Evolutionary conservation across 2,888 invertebrate species (phyloP).

Genomic region (Cyrtodaria siliqua): DNA sequence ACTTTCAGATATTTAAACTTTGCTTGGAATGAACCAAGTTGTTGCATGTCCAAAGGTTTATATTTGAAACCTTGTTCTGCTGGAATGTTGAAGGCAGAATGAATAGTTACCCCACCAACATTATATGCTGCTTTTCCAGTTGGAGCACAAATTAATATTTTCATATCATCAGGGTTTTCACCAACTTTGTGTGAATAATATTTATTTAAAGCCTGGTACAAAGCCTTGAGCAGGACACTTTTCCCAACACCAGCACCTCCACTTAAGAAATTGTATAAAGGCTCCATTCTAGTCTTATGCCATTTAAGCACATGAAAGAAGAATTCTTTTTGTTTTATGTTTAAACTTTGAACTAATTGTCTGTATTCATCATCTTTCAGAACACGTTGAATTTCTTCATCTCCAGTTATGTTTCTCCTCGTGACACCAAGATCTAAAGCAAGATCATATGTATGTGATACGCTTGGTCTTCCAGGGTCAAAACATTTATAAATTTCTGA

Average conservation of each 20-base stretch:
- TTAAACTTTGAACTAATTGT: conserved; percentile 6
- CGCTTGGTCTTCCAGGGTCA: conserved; percentile 26
- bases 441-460: conserved; percentile 30
- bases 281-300: conserved; percentile 19
- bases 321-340: no score
- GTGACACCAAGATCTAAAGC: conserved; percentile 28
- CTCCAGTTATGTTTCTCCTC: not conserved
- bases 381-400: conserved; percentile 19
- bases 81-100: conserved; percentile 43
- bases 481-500: conserved; percentile 30
- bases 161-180: conserved; percentile 41
- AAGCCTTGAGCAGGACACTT: conserved; percentile 47
- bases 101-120: conserved; percentile 50
- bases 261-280: conserved; percentile 42
- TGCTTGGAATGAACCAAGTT: no score
- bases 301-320: conserved; percentile 40
- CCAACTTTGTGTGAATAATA: conserved; percentile 12
- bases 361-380: conserved; percentile 26
- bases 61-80: conserved; percentile 32
- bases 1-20: not conserved
- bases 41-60: conserved; percentile 13
- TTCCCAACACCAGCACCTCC: conserved; percentile 74
- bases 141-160: conserved; percentile 46
- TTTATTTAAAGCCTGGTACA: conserved; percentile 57
- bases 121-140: conserved; percentile 59